Evolutionary conservation across 1,140 invertebrate genomes (phyloP).

Genomic region (Drosophila auraria): DNA sequence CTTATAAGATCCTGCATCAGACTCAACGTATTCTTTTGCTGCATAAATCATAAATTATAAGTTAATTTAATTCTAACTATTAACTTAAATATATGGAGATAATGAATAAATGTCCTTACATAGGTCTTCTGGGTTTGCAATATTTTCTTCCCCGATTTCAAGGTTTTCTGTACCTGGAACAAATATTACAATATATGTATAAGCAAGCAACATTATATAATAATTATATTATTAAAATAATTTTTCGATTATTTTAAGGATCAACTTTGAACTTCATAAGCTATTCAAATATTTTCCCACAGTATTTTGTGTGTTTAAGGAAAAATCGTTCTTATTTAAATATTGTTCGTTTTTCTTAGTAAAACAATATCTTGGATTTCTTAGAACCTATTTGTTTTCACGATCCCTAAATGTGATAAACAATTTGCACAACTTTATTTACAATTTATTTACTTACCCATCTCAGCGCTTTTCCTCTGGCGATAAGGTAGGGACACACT

Average conservation of each 20-base stretch:
- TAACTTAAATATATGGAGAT: neutral
- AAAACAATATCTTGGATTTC: constrained; percentile 12
- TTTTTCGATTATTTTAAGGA: neutral
- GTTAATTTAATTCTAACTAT: neutral
- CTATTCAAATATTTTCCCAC: neutral
- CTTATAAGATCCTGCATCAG: neutral
- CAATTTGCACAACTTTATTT: constrained; percentile 16
- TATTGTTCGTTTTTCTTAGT: neutral
- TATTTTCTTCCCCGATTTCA: neutral
- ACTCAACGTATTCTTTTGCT: constrained; percentile 9
- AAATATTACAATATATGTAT: neutral
- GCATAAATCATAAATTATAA: neutral
- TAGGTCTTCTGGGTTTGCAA: neutral
- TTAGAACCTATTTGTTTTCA: constrained; percentile 17
- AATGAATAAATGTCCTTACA: neutral
- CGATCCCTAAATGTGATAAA: constrained; percentile 13
- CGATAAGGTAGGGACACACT: constrained; percentile 41
- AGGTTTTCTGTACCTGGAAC: constrained; percentile 8
- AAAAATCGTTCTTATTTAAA: constrained; percentile 1
- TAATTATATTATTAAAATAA: neutral
- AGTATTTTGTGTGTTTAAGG: neutral
- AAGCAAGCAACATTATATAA: neutral
- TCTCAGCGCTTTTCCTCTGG: constrained; percentile 26
- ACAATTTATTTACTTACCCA: constrained; percentile 24
- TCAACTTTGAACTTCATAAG: neutral